A percentile compares a stretch with the other conserved stretches of the same genome.
phyloP scores from a whole-genome alignment of 2,113 vertebrate genomes.

The Eulacestoma nigropectus region DNA sequence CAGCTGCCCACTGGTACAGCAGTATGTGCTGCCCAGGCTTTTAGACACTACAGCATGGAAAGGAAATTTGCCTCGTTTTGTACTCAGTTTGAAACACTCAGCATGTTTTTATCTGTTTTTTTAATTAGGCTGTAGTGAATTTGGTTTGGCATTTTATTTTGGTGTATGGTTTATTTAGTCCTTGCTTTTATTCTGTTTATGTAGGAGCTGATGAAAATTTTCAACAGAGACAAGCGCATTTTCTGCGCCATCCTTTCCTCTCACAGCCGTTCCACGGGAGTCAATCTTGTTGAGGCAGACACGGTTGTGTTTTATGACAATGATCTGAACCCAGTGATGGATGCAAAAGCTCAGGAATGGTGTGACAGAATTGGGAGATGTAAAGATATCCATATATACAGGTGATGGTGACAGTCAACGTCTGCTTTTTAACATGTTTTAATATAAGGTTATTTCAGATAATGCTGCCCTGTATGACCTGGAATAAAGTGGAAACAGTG shows the following conservation, averaged over 20 bases:
- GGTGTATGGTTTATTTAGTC: not conserved
- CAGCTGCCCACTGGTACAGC: not conserved
- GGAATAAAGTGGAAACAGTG: not conserved
- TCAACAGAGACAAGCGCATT: conserved; percentile 85
- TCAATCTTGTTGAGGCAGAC: conserved; percentile 86
- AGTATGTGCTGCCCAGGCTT: not conserved
- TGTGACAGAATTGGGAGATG: conserved; percentile 90
- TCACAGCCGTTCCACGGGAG: conserved; percentile 84
- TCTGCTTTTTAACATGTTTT: not conserved
- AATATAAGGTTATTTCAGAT: not conserved
- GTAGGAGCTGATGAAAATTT: conserved; percentile 85
- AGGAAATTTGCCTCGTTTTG: not conserved
- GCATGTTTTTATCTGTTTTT: not conserved
- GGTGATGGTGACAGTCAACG: conserved; percentile 56
- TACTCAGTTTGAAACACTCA: not conserved
- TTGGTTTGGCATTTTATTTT: not conserved
- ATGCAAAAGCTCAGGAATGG: conserved; percentile 88
- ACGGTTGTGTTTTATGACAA: conserved; percentile 92
- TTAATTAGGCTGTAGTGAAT: not conserved
- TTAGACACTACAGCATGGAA: not conserved
- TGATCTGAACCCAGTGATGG: conserved; percentile 91
- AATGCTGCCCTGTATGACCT: not conserved
- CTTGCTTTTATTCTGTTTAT: not conserved
- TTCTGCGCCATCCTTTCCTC: conserved; percentile 92
- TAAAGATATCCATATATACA: conserved; percentile 94